phyloP scores from a whole-genome alignment of 2,113 vertebrate genomes.

The Thermophis baileyi region DNA sequence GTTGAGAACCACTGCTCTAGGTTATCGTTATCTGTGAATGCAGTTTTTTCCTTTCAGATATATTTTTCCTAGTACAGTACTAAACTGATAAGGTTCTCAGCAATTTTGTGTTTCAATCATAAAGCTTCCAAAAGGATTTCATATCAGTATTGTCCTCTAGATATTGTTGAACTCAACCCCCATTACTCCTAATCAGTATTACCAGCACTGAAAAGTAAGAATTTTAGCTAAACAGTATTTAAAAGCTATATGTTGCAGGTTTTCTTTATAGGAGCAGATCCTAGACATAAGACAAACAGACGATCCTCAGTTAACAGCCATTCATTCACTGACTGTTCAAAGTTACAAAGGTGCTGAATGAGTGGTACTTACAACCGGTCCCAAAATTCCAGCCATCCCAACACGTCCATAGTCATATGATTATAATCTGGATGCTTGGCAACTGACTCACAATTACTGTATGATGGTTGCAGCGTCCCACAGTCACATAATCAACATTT shows the following conservation, averaged over 20 bases:
- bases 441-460: neutral
- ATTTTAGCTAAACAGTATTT: neutral
- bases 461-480: neutral
- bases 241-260: neutral
- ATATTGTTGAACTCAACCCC: neutral
- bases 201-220: neutral
- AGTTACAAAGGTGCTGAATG: neutral
- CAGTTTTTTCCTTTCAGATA: neutral
- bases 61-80: neutral
- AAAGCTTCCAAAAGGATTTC: neutral
- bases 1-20: too few species aligned
- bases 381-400: neutral
- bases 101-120: neutral
- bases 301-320: neutral
- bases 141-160: neutral
- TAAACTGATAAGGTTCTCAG: neutral
- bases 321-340: neutral
- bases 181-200: neutral
- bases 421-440: neutral
- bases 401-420: neutral
- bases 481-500: neutral
- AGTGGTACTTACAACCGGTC: neutral
- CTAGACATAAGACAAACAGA: neutral
- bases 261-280: neutral
- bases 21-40: neutral